Conservation (phyloP, 2,888 invertebrate species). For the Megaustenia siamemsis region DNA sequence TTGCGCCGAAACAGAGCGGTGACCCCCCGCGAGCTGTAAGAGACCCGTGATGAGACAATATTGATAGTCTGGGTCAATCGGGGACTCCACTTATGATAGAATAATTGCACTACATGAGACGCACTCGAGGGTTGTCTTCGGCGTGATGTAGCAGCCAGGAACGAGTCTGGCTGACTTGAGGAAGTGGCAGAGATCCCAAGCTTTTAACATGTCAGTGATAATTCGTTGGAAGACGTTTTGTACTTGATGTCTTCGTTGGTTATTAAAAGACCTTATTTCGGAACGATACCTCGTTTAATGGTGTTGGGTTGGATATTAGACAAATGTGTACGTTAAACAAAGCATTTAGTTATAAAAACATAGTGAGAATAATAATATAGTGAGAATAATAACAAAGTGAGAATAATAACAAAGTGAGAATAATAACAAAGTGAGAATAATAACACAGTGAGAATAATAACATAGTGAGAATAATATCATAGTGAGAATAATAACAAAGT, state of each 20-base stretch:
- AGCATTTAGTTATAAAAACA: too few relatives aligned
- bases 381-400: too few relatives aligned
- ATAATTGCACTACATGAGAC: slow-evolving; percentile 39
- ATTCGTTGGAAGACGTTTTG: not conserved
- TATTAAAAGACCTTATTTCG: not conserved
- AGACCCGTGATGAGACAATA: slow-evolving; percentile 30
- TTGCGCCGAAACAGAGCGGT: slow-evolving; percentile 18
- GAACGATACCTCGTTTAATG: not conserved
- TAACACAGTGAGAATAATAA: too few relatives aligned
- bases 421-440: too few relatives aligned
- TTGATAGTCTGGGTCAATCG: slow-evolving; percentile 36
- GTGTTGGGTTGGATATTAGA: not conserved
- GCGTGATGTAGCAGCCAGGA: too few relatives aligned
- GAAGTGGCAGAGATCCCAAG: too few relatives aligned
- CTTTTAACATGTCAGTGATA: not conserved
- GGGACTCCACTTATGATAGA: slow-evolving; percentile 27
- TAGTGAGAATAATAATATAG: too few relatives aligned
- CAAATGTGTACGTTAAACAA: too few relatives aligned
- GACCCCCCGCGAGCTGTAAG: slow-evolving; percentile 32
- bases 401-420: too few relatives aligned
- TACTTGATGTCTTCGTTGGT: not conserved
- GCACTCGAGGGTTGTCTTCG: not conserved
- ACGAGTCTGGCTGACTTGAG: not conserved
- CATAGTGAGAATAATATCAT: too few relatives aligned
- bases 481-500: too few relatives aligned